Evolutionary conservation across 2,113 vertebrate genomes (phyloP).

Genomic region (Cercocebus atys): DNA sequence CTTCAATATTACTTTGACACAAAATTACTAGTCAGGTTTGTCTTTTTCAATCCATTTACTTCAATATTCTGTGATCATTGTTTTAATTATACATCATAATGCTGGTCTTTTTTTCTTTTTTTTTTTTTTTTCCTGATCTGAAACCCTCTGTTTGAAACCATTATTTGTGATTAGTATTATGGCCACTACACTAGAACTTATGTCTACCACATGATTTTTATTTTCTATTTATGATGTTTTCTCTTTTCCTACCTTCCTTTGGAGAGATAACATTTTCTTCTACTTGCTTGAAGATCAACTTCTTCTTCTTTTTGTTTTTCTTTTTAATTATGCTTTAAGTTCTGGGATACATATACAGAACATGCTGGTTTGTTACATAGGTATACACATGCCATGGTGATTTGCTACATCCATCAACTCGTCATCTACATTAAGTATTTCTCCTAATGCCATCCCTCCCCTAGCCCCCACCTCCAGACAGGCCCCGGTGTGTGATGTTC

Average conservation of each 20-base stretch:
- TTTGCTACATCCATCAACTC: too few species aligned
- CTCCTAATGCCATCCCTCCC: too few species aligned
- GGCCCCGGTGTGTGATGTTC: too few species aligned
- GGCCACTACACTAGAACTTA: neutral
- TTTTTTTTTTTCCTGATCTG: neutral
- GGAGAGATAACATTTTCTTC: neutral
- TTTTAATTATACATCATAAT: neutral
- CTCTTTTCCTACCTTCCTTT: neutral
- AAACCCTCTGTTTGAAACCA: neutral
- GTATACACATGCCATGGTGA: too few species aligned
- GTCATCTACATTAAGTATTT: too few species aligned
- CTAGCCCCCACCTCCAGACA: too few species aligned
- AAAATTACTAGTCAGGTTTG: neutral
- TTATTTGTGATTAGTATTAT: neutral
- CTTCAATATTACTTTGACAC: neutral
- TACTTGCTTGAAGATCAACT: neutral
- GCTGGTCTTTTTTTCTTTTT: neutral
- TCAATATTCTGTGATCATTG: neutral
- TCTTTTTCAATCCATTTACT: neutral
- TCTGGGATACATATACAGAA: too few species aligned
- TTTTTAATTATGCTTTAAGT: too few species aligned
- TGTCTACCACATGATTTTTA: neutral
- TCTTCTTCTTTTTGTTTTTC: neutral
- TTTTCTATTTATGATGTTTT: slow-evolving; percentile 5
- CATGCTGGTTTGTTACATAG: too few species aligned